Base-by-base conservation (phyloP, 1,140 invertebrate species). In the Trypoxylus dichotomus region DNA sequence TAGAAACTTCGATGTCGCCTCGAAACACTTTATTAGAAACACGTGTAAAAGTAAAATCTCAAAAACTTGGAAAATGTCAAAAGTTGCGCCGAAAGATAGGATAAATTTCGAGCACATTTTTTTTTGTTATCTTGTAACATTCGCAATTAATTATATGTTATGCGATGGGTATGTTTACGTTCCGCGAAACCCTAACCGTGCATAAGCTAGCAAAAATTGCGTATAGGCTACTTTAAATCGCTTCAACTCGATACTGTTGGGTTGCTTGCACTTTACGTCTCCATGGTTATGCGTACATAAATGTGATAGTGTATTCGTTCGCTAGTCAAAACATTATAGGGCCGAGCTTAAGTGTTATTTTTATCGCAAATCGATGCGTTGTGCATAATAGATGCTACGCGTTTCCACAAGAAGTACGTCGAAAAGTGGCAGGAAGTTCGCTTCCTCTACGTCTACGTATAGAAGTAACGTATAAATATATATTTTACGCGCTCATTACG, bases 361-460 rank as follows among this genome's bases (percentile, higher is more conserved):
- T 63, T 63, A 63, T 63, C 60, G 60, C 24, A 63, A 63, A 63
- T 63, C 60, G 60, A 63, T 63, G 60, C 60, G 60, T 63, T 63
- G 60, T 19, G 60, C 60, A 63, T 63, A 63, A 63, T 63, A 63
- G 60, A 63, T 63, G 43, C 43, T 37, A 47, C 13, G 60, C 60
- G 19, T 63, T 63, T 63, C 60, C 60, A 63, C 13, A 63, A 63
- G 60, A 63, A 63, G 60, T 63, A 63, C 60, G 21, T 63, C 60
- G 60, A 63, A 63, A 63, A 63, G 60, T 63, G 60, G 60, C 60
- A 63, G 60, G 60, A 63, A 63, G 60, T 19, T 63, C 60, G 60
- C 60, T 63, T 63, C 60, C 60, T 63, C 60, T 63, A 27, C 19
- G 13, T 47, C 10, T 47, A n/a, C n/a, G 2, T n/a, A 47, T 47